Evolutionary conservation across 2,888 invertebrate genomes (phyloP).

Genomic region (Aquatica leii): DNA sequence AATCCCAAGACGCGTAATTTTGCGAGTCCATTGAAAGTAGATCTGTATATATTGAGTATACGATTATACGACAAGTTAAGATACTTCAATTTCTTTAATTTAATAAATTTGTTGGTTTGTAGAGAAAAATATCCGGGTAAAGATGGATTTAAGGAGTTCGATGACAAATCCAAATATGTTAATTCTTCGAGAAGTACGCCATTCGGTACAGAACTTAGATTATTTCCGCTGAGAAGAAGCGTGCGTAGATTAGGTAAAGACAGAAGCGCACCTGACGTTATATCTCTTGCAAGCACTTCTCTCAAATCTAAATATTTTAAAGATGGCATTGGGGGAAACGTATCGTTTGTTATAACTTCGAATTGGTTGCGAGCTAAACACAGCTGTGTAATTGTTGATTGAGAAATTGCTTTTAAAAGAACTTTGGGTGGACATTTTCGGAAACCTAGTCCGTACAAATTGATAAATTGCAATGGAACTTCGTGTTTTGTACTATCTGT

Average conservation of each 20-base stretch:
- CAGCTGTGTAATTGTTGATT: constrained; percentile 62
- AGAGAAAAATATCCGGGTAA: constrained; percentile 64
- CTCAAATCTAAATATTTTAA: constrained; percentile 66
- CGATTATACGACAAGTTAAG: constrained; percentile 66
- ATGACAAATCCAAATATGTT: constrained; percentile 63
- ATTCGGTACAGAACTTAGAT: constrained; percentile 63
- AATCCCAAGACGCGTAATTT: constrained; percentile 63
- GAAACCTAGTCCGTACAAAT: constrained; percentile 65
- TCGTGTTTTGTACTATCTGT: constrained; percentile 53
- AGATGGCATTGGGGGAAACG: constrained; percentile 66
- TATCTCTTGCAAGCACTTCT: constrained; percentile 61
- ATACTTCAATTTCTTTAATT: constrained; percentile 61
- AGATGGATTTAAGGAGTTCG: constrained; percentile 61
- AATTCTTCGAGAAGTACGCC: constrained; percentile 63
- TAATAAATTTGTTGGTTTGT: constrained; percentile 62
- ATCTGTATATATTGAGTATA: constrained; percentile 63
- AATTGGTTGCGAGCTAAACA: constrained; percentile 66
- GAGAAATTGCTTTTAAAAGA: constrained; percentile 63
- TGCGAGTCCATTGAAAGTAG: constrained; percentile 63
- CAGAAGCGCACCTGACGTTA: constrained; percentile 63
- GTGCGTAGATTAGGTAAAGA: constrained; percentile 65
- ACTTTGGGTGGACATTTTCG: constrained; percentile 62
- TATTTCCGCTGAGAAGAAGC: constrained; percentile 64
- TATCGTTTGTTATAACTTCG: constrained; percentile 60
- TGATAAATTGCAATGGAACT: constrained; percentile 62